Evolutionary conservation across 2,797 vertebrate species (phyloP), one percentile per base, ranked within the genome.

Genomic region (Psittacula echo): DNA sequence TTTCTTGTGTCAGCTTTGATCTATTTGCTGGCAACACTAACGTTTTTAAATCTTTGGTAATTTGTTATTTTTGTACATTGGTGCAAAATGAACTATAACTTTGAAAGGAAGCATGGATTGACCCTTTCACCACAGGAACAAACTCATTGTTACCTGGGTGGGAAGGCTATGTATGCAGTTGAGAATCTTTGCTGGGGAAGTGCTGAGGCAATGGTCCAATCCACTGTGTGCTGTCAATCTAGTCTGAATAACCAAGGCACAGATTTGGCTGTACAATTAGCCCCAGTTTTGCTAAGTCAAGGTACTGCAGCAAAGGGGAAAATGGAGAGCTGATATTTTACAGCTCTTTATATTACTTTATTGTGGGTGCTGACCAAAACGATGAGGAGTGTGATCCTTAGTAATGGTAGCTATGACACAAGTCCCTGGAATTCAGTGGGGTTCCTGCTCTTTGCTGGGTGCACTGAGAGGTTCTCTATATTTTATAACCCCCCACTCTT

Each of bases 1-100:
- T 88, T 84, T 82, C 71, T 75, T 53, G 74, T 74, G 51, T 62
- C 58, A 50, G 32, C 74, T 94, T 87, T 95, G 85, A 91, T 88
- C 80, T 90, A 14, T 50, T 94, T 91, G 45, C 68, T 93, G 71
- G 80, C 54, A 91, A 85, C 74, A 41, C 34, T 85, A 92, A 76
- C 29, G 44, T 88, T 93, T 89, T 61, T 0, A 76, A 90, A 77
- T 87, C 51, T 79, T 72, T 68, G 37, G 41, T 71, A 88, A 88
- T 79, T 74, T 86, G 54, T 76, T 84, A 23, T 64, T 91, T 94
- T 90, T 90, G 45, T 71, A 53, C 32, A 8, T 45, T 67, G 37
- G 27, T 93, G 77, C 62, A 65, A 88, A 93, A 94, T 93, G 65
- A 76, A 90, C 56, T 77, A 10, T 67, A 22, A 42, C 44, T 71